Base-by-base conservation (phyloP, 1,140 invertebrate genomes). In the Drosophila kikkawai region DNA sequence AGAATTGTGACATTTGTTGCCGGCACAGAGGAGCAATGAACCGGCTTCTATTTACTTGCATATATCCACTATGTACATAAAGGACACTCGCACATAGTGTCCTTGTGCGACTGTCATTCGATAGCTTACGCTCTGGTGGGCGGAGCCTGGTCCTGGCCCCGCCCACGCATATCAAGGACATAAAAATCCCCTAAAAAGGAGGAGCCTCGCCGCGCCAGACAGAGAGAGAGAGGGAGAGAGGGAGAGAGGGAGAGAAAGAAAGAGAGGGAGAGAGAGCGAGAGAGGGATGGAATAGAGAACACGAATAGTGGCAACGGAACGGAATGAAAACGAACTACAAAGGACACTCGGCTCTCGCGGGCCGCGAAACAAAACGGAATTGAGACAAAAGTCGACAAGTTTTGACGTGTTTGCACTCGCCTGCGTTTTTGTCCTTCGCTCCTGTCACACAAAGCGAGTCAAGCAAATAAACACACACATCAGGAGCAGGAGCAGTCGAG, bases 401-500 rank as follows among this genome's bases (percentile, higher is more conserved):
- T 73, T 36, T 42, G 66, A 56, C 53, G 66, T 69, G 53, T 39
- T 56, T 56, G 53, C 53, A 56, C 36, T 56, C 19, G 53, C 51
- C 13, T 67, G 45, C 12, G 53, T 50, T 74, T 44, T 39, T 36
- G 53, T 37, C 15, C 47, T 45, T 51, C 57, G 56, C 50, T 56
- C 22, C 41, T 58, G 44, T 36, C 53, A 51, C 56, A 50, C 67
- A 86, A 71, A 66, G 63, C 56, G 82, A 88, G 76, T 81, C 82
- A 77, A 88, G 83, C 87, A 91, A 87, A 91, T 91, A 91, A 91
- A 91, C 87, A 91, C 87, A 87, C 83, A 53, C 47, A 29, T 34
- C 29, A 48, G 34, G 22, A 47, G 12, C 22, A 19, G 42, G 8
- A 51, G 39, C 22, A 59, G 45, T 15, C 37, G 69, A 75, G 73